Evolutionary conservation across 2,888 invertebrate species (phyloP).

Genomic region (Junonia oenone): DNA sequence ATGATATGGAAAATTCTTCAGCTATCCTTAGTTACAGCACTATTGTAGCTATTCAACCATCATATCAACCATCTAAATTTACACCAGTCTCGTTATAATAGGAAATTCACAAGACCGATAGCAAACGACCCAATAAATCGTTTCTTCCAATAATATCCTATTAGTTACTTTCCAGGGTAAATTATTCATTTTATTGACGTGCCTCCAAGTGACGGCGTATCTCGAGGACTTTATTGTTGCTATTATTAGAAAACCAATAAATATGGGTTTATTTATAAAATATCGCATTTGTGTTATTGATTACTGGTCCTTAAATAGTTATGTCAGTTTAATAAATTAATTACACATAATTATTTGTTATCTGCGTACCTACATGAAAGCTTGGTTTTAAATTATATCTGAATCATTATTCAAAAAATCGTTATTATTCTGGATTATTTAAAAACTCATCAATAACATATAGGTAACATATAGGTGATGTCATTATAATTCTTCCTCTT

Average conservation of each 20-base stretch:
- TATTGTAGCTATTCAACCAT: background rate
- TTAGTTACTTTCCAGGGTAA: constrained; percentile 26
- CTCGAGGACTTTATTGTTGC: background rate
- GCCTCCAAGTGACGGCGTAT: constrained; percentile 16
- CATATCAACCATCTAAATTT: background rate
- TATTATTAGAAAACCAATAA: background rate
- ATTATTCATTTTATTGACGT: constrained; percentile 25
- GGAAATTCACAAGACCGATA: constrained; percentile 1
- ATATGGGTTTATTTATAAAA: background rate
- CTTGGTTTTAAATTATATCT: no score
- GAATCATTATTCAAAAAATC: no score
- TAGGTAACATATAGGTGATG: no score
- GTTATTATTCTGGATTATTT: no score
- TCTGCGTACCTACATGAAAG: no score
- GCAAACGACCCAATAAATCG: constrained; percentile 1
- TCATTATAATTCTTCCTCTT: no score
- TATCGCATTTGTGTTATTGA: background rate
- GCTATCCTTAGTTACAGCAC: background rate
- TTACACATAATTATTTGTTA: no score
- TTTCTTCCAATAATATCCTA: constrained; percentile 21
- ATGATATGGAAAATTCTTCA: background rate
- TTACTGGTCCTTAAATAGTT: background rate
- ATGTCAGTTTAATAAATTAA: no score
- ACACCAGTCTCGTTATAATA: background rate
- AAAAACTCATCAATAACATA: no score